A percentile compares a stretch with the other conserved stretches of the same genome.
Conservation (phyloP, 2,113 vertebrate species). For the Ramphastos sulfuratus region DNA sequence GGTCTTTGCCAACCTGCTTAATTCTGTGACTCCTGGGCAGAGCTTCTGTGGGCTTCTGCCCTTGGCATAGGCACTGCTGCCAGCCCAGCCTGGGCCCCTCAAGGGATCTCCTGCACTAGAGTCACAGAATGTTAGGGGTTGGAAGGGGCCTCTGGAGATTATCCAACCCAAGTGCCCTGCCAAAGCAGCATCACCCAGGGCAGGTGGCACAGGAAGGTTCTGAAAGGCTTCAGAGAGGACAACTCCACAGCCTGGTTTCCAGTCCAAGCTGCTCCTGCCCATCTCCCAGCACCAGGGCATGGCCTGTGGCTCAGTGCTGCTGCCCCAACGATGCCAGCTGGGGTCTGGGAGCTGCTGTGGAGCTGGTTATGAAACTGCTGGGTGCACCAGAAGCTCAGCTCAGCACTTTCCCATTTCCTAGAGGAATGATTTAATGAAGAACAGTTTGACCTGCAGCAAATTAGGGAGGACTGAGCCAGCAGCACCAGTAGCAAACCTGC, state of each 20-base stretch:
- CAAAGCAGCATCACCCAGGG: too few relatives aligned
- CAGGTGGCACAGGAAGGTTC: too few relatives aligned
- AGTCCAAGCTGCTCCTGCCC: not conserved
- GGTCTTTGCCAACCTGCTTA: too few relatives aligned
- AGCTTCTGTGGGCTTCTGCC: not conserved
- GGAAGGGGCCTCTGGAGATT: too few relatives aligned
- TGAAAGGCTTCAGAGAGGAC: too few relatives aligned
- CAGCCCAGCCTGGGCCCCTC: not conserved
- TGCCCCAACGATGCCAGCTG: fast-evolving
- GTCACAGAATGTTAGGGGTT: too few relatives aligned
- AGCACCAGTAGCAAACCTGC: not conserved
- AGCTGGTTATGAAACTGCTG: not conserved
- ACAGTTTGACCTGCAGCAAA: conserved; percentile 19
- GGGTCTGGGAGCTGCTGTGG: fast-evolving
- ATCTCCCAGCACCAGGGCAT: fast-evolving
- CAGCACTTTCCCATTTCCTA: not conserved
- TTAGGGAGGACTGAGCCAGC: not conserved
- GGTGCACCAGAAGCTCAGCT: not conserved
- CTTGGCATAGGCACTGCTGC: not conserved
- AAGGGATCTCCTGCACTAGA: not conserved
- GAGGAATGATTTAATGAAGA: not conserved
- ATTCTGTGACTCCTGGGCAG: too few relatives aligned
- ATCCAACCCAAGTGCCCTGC: too few relatives aligned
- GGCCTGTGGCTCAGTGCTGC: not conserved
- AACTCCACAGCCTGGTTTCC: too few relatives aligned